Evolutionary conservation across 2,888 invertebrate genomes (phyloP).

Genomic region (Campaea margaritaria): DNA sequence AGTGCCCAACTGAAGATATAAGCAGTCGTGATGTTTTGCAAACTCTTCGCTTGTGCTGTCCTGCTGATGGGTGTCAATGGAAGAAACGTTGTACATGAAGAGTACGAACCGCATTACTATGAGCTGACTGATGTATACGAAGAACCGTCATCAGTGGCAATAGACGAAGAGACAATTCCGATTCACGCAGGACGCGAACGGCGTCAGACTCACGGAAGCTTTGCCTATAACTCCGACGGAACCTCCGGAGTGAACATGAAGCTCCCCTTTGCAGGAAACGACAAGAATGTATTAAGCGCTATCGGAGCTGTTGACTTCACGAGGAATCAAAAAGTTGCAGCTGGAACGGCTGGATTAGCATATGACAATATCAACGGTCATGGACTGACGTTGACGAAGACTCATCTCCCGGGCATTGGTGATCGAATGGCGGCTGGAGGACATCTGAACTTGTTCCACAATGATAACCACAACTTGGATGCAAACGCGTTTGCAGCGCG

Average conservation of each 20-base stretch:
- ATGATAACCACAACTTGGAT: slow-evolving; percentile 53
- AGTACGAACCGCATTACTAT: slow-evolving; percentile 8
- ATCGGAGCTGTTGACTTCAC: slow-evolving; percentile 47
- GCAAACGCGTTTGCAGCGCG: slow-evolving; percentile 63
- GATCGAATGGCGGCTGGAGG: slow-evolving; percentile 55
- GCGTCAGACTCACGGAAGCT: slow-evolving; percentile 45
- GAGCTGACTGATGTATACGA: slow-evolving; percentile 4
- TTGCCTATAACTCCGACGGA: slow-evolving; percentile 49
- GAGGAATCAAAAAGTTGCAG: slow-evolving; percentile 35
- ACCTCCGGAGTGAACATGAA: slow-evolving; percentile 43
- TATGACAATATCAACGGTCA: slow-evolving; percentile 60
- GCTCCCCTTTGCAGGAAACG: slow-evolving; percentile 50
- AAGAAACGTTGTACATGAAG: slow-evolving; percentile 13
- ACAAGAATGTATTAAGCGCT: slow-evolving; percentile 54
- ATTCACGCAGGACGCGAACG: slow-evolving; percentile 33
- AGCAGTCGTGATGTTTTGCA: slow-evolving; percentile 1
- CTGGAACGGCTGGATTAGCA: slow-evolving; percentile 55
- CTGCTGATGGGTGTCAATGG: slow-evolving; percentile 18
- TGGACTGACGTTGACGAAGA: slow-evolving; percentile 50
- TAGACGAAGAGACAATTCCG: slow-evolving; percentile 17
- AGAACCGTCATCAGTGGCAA: slow-evolving; percentile 2
- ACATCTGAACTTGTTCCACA: slow-evolving; percentile 53
- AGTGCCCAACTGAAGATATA: neutral
- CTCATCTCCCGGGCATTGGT: slow-evolving; percentile 54
- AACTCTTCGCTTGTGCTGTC: slow-evolving; percentile 15